Evolutionary conservation across 2,113 vertebrate species (phyloP), one percentile per base, ranked within the genome.

Genomic region (Sciurus niger): DNA sequence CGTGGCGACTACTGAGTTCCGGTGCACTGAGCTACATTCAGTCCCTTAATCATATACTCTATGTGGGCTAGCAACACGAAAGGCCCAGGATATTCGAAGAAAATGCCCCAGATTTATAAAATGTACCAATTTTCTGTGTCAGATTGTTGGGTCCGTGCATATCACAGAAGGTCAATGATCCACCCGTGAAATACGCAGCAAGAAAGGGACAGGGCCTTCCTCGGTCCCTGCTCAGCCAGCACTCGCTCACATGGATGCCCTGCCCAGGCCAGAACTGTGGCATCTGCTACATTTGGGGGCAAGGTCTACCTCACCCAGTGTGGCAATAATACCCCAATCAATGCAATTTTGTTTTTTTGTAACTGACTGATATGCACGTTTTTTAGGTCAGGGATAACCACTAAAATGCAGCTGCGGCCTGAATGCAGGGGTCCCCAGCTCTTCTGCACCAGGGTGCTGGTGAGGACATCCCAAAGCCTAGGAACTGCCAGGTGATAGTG

Each of bases 181-280:
- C 53, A 6, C 37, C 22, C 37, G 28, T 34, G 58, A 86, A 78
- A 80, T 37, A 37, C 12, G 34, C 6, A 67, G n/a, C 8, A 0
- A 89, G 20, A 28, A 32, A 53, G 84, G 5, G 32, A 63, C 20
- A 37, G 16, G 14, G 32, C 25, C 32, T 25, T 51, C 10, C 37
- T 28, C 18, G 18, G 5, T 24, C 4, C 10, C 32, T 11, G 3
- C 16, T 43, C 25, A 8, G 8, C 24, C 22, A 55, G 67, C 25
- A 65, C 37, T 20, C 18, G 7, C 6, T 37, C 2, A 8, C 51
- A 1, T 8, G 46, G 40, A 30, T 11, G 28, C 0, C 13, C 17
- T 20, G 2, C 32, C 68, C 18, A 0, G 10, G 2, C 85, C 58
- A 37, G 37, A 83, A 22, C 3, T 2, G 34, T 14, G n/a, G 30